Percentiles rank a stretch among this genome's conserved stretches.
These are phyloP conservation scores for Lepilemur ruficaudatus DNA, from an alignment of 2,797 vertebrate genomes.

Conservation along the genomic window DNA sequence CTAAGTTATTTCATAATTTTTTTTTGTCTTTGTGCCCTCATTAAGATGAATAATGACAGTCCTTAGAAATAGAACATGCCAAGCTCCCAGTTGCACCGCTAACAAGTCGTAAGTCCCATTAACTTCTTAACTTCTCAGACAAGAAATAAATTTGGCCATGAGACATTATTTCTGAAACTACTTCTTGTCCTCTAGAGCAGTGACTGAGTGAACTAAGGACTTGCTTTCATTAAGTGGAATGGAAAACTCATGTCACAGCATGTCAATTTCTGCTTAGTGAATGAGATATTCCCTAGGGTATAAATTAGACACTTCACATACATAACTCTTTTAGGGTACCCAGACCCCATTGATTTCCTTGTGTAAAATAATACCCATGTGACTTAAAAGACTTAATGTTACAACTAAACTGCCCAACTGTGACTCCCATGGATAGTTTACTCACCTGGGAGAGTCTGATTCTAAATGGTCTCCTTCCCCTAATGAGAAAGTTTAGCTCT, in stretches of 20 bases:
- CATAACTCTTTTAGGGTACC: background rate
- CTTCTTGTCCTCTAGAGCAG: background rate
- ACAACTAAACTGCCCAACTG: background rate
- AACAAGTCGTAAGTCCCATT: slow-evolving; percentile 52
- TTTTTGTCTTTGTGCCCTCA: background rate
- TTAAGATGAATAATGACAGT: slow-evolving; percentile 52
- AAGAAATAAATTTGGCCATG: slow-evolving; percentile 48
- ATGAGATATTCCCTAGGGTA: background rate
- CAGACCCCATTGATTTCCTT: background rate
- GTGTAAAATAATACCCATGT: background rate
- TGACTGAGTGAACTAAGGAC: slow-evolving; percentile 20
- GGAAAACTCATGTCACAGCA: background rate
- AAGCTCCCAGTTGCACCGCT: background rate
- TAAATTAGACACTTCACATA: background rate
- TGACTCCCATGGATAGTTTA: background rate
- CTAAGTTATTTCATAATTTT: background rate
- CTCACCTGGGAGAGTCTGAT: background rate
- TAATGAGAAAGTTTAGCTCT: slow-evolving; percentile 4
- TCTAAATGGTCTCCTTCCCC: background rate
- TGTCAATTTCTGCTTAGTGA: slow-evolving; percentile 28
- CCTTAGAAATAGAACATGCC: slow-evolving; percentile 16
- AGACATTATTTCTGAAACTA: slow-evolving; percentile 41
- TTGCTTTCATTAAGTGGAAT: slow-evolving; percentile 53
- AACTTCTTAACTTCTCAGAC: slow-evolving; percentile 37
- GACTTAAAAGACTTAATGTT: background rate